Base-by-base conservation (phyloP, 1,140 invertebrate species). In the Trichonephila inaurata region DNA sequence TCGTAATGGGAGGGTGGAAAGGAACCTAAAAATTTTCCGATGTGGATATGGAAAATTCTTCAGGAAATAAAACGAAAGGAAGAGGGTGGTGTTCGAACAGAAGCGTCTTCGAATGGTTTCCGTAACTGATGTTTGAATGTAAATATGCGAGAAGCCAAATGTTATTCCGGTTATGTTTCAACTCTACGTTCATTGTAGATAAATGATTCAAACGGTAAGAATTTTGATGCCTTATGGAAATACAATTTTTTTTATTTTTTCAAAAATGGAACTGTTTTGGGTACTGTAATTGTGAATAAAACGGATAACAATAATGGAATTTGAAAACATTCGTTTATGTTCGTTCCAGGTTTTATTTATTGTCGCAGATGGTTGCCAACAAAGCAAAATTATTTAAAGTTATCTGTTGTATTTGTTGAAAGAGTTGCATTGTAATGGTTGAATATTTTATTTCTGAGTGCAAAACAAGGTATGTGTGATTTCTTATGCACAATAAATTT, bases 131-230 rank as follows among this genome's bases (percentile, higher is more conserved):
- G n/a, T 77, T 77, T 77, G 72, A 40, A 77, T 77, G 72, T 77
- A 77, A 77, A 77, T 77, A 77, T 77, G 72, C 72, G 72, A 77
- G 33, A 77, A 77, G 72, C 72, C 28, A 77, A 77, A 77, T 77
- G 72, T 77, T 77, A 77, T 77, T 77, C 72, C 33, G 72, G 51
- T 18, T 77, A 28, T 77, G 72, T 77, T 77, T 18, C 28, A 16
- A 14, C 69, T 33, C 28, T 6, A 77, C 33, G 72, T 40, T 51
- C 72, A 28, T 40, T 77, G 72, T 12, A 33, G 28, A 77, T 77
- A 77, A 77, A 77, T 77, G 72, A 40, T 77, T 77, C 28, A 33
- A 33, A 33, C 18, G 28, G 24, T 28, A 69, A 69, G 24, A 69
- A 69, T 28, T 64, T 19, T 16, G 28, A 40, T 6, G 28, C 72